Conservation (phyloP, 37 sponge, comb jelly and placozoan species). For the Lycopodina hypogea region DNA sequence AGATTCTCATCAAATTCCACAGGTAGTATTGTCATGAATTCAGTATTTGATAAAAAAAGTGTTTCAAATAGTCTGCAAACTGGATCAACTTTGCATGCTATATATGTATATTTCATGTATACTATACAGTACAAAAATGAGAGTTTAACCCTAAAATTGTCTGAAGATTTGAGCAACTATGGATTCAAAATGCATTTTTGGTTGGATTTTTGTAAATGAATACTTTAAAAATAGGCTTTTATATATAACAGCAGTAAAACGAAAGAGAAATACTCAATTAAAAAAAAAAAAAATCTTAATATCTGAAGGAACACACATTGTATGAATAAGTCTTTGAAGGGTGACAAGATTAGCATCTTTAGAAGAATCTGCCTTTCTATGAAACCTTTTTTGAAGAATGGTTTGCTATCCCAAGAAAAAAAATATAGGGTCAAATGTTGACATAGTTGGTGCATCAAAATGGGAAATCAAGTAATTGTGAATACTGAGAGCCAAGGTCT, state of each 20-base stretch:
- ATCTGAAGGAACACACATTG: conserved; percentile 34
- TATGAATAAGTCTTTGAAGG: conserved; percentile 14
- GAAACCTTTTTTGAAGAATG: conserved; percentile 17
- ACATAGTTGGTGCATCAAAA: conserved; percentile 48
- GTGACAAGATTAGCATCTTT: background rate
- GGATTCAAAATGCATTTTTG: no score
- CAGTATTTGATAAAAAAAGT: background rate
- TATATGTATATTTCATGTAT: conserved; percentile 5
- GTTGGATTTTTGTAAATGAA: no score
- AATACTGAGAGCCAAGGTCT: conserved; percentile 31
- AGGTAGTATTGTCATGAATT: background rate
- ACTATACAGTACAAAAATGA: conserved; percentile 48
- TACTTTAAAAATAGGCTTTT: conserved; percentile 45
- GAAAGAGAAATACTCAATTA: conserved; percentile 16
- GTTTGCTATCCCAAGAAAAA: conserved; percentile 61
- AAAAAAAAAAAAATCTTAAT: conserved; percentile 37
- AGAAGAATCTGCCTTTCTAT: background rate
- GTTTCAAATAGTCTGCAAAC: conserved; percentile 19
- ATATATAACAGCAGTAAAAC: conserved; percentile 57
- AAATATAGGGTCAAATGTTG: conserved; percentile 58
- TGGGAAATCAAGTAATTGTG: conserved; percentile 35
- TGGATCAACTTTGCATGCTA: background rate
- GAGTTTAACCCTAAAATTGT: conserved; percentile 39
- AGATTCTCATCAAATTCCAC: conserved; percentile 7
- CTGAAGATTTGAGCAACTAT: conserved; percentile 17